Evolutionary conservation across 2,888 invertebrate species (phyloP), one percentile per base, ranked within the genome.

Genomic region (Spialia ferax): DNA sequence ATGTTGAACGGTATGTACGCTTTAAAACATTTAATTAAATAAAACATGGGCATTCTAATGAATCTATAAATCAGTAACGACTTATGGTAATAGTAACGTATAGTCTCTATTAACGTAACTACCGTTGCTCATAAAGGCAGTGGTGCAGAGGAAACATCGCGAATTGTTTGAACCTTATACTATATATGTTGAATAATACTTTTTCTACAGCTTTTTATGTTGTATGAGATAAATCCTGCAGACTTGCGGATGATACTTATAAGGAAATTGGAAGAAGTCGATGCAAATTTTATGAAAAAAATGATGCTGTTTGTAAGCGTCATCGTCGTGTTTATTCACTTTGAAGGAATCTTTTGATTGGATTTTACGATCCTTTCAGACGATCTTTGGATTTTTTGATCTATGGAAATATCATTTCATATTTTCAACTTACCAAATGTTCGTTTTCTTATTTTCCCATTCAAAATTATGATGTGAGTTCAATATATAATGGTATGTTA

Each of bases 1-100:
- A 68, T 68, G 62, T 32, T 68, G 62, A 62, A 57, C 50, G 56
- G 62, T 35, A 62, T 68, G 62, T 62, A 38, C 10, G 29, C 62
- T 57, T 68, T 67, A 56, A 68, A 68, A 68, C 56, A 35, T 63
- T 68, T 68, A 68, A 63, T 68, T 68, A 62, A 68, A 68, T 68
- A 68, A 68, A 62, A 63, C 68, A 68, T 63, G 62, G 62, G 50
- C 68, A 62, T 62, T 68, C 56, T 63, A 68, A 68, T 68, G 56
- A 63, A 68, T 68, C 56, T 68, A 62, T 68, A 60, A 68, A 68
- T 62, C 57, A 60, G 54, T 66, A 45, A 60, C 61, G 61, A 57
- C 62, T 67, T 67, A 61, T 67, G 61, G 67, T 61, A 67, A 67
- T 61, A 61, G 67, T 67, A 48, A 67, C 45, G 61, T 55, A 55